Evolutionary conservation across 2,888 invertebrate genomes (phyloP).

Genomic region (Pegoplata infirma): DNA sequence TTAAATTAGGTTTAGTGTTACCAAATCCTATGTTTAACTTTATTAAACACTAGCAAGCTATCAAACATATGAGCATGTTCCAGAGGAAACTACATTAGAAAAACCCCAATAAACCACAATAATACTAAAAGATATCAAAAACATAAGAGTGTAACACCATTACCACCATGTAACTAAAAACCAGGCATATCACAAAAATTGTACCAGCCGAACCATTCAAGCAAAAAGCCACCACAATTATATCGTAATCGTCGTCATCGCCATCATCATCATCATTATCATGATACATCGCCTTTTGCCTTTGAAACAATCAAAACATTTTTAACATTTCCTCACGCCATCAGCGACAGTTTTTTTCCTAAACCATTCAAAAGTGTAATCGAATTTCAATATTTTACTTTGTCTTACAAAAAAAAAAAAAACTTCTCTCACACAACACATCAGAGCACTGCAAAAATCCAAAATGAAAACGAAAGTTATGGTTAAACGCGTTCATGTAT

Average conservation of each 20-base stretch:
- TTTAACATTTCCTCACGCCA: slow-evolving; percentile 76
- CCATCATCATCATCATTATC: slow-evolving; percentile 32
- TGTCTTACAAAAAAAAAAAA: too few species aligned
- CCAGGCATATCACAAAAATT: slow-evolving; percentile 15
- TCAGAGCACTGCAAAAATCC: too few species aligned
- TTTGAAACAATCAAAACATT: slow-evolving; percentile 72
- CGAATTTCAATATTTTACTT: slow-evolving; percentile 54
- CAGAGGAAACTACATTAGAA: slow-evolving; percentile 8
- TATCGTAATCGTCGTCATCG: slow-evolving; percentile 50
- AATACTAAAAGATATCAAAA: slow-evolving; percentile 7
- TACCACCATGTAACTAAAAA: slow-evolving; percentile 50
- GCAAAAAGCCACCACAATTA: slow-evolving; percentile 39
- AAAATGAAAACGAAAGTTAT: slow-evolving; percentile 61
- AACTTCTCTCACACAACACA: slow-evolving; percentile 43
- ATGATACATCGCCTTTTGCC: slow-evolving; percentile 51
- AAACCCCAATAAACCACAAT: slow-evolving; percentile 4
- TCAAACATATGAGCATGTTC: slow-evolving; percentile 9
- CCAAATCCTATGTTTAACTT: too few species aligned
- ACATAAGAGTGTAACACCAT: slow-evolving; percentile 26
- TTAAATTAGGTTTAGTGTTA: too few species aligned
- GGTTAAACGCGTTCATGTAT: slow-evolving; percentile 55
- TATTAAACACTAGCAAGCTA: neutral
- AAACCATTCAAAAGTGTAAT: slow-evolving; percentile 54
- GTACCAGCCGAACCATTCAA: slow-evolving; percentile 47
- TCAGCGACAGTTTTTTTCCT: slow-evolving; percentile 68